A percentile compares a stretch with the other conserved stretches of the same genome.
These are phyloP conservation scores for Punctoribates punctum DNA, from an alignment of 2,888 invertebrate genomes.

Conservation along the genomic window DNA sequence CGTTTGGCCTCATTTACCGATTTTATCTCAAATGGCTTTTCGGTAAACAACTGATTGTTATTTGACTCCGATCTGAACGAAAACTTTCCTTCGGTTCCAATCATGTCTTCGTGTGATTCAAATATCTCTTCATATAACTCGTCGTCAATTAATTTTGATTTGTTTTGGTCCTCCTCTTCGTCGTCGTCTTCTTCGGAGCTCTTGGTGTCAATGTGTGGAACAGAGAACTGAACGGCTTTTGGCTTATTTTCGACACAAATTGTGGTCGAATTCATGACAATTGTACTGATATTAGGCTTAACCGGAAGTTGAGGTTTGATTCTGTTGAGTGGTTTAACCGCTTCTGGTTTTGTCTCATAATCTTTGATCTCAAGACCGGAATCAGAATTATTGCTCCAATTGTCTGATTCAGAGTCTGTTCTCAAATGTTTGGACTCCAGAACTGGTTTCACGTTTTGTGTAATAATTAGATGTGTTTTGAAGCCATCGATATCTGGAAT, in stretches of 20 bases:
- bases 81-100: neutral
- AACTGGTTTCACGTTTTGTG: neutral
- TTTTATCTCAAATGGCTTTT: neutral
- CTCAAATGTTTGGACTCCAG: neutral
- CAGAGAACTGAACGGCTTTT: neutral
- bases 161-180: neutral
- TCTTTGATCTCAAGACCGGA: neutral
- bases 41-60: neutral
- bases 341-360: neutral
- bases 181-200: neutral
- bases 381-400: neutral
- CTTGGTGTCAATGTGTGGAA: neutral
- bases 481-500: neutral
- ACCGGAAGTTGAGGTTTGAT: neutral
- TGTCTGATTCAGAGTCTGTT: conserved; percentile 3
- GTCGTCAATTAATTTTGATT: neutral
- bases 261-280: neutral
- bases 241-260: neutral
- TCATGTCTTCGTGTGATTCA: neutral
- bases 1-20: conserved; percentile 12
- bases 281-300: conserved; percentile 9
- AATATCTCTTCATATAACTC: neutral
- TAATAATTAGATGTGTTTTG: neutral
- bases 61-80: neutral
- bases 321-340: neutral